Base-by-base conservation (phyloP, 2,888 invertebrate genomes). In the Apamea monoglypha region DNA sequence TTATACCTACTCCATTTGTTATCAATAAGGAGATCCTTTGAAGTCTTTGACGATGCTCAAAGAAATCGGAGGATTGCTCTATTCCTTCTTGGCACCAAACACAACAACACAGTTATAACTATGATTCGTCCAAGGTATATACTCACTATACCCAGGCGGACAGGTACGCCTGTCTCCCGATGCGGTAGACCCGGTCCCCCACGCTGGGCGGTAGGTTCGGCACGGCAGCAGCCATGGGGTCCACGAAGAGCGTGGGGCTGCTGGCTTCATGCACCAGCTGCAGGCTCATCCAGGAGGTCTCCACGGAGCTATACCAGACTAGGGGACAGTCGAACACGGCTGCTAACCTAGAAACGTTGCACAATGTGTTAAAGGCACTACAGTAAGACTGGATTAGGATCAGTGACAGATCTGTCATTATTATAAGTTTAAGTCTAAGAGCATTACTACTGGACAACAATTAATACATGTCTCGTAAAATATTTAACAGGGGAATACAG, bases 311-410 rank as follows among this genome's bases (percentile, higher is more conserved):
- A 87, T 94, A 95, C 95, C 95, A 95, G 72, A 95, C 90, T 59
- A 95, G 85, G 0, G 95, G 94, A 68, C 95, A 94, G 14, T 91
- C 88, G 86, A 90, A 95, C 0, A 94, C 83, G 5, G 92, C 88
- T 7, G 93, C 92, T 50, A 95, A 75, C 25, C 95, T 95, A 80
- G 0, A 79, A 74, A 53, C 2, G 14, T 25, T 64, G n/a, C 56
- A n/a, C 50, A 50, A 36, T 32, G 32, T 69, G 21, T 50, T 21
- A 21, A 21, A 21, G 12, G 21, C 47, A 29, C 21, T 69, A 14
- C 47, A 29, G 2, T 47, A 14, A 8, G 8, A 25, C 32, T 32
- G 32, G n/a, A 40, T 71, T 5, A 40, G 32, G 21, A 71, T 21
- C 21, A 64, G 25, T 36, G 32, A n/a, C 21, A 47, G 18, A 16